Evolutionary conservation across 2,888 invertebrate species (phyloP).

Genomic region (Dynastes maya): DNA sequence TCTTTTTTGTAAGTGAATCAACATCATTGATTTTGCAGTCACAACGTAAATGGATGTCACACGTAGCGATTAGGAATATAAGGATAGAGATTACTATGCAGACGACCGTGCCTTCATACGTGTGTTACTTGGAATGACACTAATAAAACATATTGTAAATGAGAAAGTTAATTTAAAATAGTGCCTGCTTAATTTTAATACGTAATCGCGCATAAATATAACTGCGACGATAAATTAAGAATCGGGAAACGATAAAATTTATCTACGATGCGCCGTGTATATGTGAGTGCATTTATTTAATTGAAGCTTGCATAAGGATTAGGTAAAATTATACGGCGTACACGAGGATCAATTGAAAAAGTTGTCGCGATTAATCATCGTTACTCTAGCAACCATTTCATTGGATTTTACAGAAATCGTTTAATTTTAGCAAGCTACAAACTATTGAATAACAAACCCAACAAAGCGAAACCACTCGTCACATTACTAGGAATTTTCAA

Average conservation of each 20-base stretch:
- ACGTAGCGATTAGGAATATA: constrained; percentile 28
- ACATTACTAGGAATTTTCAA: no score
- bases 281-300: constrained; percentile 34
- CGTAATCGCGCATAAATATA: constrained; percentile 45
- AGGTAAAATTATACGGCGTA: no score
- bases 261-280: constrained; percentile 13
- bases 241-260: constrained; percentile 31
- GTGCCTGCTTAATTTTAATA: constrained; percentile 38
- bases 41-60: background rate
- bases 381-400: no score
- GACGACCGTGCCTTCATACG: constrained; percentile 7
- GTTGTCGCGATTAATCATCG: no score
- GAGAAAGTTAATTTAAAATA: constrained; percentile 48
- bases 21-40: background rate
- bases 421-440: no score
- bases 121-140: constrained; percentile 32
- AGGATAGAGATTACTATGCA: constrained; percentile 12
- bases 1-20: no score
- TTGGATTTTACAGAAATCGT: no score
- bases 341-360: no score
- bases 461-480: no score
- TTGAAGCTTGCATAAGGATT: constrained; percentile 19
- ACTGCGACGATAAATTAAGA: constrained; percentile 37
- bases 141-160: constrained; percentile 37
- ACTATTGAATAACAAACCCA: no score